phyloP scores from a whole-genome alignment of 2,797 vertebrate genomes.

The Prunella strophiata region DNA sequence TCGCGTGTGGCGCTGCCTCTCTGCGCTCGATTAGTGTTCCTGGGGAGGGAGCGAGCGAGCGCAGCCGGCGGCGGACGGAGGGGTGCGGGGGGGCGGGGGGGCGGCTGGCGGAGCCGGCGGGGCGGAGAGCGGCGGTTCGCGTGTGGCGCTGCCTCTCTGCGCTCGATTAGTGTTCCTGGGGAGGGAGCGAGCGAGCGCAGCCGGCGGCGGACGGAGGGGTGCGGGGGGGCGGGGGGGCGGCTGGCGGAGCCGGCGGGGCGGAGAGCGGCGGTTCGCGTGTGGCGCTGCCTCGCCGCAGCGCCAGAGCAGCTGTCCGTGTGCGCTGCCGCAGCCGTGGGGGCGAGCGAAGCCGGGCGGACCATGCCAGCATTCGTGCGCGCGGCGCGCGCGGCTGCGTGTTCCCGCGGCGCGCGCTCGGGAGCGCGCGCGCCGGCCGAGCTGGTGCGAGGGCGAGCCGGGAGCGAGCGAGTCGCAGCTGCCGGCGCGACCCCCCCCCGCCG shows the following conservation, averaged over 20 bases:
- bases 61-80: background rate
- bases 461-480: background rate
- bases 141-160: constrained; percentile 3
- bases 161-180: background rate
- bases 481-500: background rate
- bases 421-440: background rate
- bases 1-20: constrained; percentile 15
- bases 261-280: constrained; percentile 11
- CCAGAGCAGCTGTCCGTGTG: too few relatives aligned
- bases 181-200: background rate
- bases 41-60: background rate
- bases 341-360: too few relatives aligned
- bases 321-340: too few relatives aligned
- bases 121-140: constrained; percentile 9
- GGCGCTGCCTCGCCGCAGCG: background rate
- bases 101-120: background rate
- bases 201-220: background rate
- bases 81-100: background rate
- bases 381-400: background rate
- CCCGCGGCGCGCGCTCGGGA: background rate
- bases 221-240: background rate
- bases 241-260: background rate
- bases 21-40: background rate
- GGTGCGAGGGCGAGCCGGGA: background rate
- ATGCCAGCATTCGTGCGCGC: too few relatives aligned